Conservation (phyloP, 2,113 vertebrate species). For the Burhinus oedicnemus region DNA sequence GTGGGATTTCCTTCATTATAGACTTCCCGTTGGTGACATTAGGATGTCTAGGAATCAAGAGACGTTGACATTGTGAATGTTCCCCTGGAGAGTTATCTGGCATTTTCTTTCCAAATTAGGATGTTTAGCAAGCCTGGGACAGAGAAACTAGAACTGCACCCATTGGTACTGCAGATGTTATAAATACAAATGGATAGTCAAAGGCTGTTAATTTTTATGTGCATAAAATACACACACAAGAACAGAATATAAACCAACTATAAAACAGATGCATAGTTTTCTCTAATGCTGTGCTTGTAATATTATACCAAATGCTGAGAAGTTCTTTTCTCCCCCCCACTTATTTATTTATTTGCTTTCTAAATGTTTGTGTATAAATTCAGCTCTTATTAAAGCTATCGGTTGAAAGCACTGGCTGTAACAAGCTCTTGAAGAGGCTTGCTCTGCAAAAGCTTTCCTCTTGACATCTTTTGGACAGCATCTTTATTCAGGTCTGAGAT, state of each 20-base stretch:
- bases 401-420: not conserved
- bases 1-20: not conserved
- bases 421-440: not conserved
- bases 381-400: constrained; percentile 33
- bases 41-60: constrained; percentile 35
- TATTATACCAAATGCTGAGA: not conserved
- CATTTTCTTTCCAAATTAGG: constrained; percentile 54
- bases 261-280: constrained; percentile 49
- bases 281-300: not conserved
- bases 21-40: not conserved
- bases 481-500: constrained; percentile 22
- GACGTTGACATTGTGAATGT: not conserved
- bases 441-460: constrained; percentile 21
- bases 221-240: constrained; percentile 44
- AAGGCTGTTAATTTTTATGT: constrained; percentile 65
- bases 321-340: not conserved
- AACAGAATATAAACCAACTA: constrained; percentile 42
- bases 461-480: not conserved
- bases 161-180: constrained; percentile 60
- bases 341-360: constrained; percentile 48
- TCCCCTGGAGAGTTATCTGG: constrained; percentile 18
- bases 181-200: constrained; percentile 65
- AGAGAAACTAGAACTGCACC: constrained; percentile 24
- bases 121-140: constrained; percentile 33
- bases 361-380: constrained; percentile 40